These are phyloP conservation scores for Gouania willdenowi DNA, from an alignment of 2,797 vertebrate species.

Conservation along the genomic window DNA sequence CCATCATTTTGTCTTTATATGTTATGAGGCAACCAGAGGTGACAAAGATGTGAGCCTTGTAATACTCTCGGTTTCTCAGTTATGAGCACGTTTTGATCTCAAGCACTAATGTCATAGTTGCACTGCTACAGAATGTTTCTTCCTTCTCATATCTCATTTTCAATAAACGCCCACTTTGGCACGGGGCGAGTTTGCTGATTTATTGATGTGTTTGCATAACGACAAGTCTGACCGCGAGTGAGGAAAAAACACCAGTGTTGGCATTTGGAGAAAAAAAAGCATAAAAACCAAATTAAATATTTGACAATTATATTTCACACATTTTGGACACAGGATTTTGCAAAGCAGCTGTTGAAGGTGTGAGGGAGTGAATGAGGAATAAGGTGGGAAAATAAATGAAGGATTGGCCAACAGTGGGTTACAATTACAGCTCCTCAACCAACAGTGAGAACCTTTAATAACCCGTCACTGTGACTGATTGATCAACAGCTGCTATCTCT, in stretches of 20 bases:
- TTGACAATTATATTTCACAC: too few species aligned
- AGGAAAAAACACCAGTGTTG: slow-evolving; percentile 3
- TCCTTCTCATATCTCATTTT: too few species aligned
- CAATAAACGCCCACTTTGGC: too few species aligned
- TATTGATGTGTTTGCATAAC: too few species aligned
- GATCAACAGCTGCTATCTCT: slow-evolving; percentile 15
- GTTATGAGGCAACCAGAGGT: too few species aligned
- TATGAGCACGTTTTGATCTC: too few species aligned
- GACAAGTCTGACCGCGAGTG: not conserved
- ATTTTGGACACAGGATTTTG: slow-evolving; percentile 22
- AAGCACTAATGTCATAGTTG: too few species aligned
- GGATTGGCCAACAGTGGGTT: slow-evolving; percentile 30
- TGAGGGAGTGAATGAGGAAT: not conserved
- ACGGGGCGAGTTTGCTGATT: too few species aligned
- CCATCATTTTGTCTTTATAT: too few species aligned
- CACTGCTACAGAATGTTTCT: too few species aligned
- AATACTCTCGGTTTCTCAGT: too few species aligned
- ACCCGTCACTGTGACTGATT: slow-evolving; percentile 51
- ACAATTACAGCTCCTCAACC: slow-evolving; percentile 22
- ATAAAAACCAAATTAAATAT: slow-evolving; percentile 7
- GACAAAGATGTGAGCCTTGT: too few species aligned
- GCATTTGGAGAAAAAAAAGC: slow-evolving; percentile 10
- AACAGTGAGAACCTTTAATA: slow-evolving; percentile 43
- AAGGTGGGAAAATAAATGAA: slow-evolving; percentile 18
- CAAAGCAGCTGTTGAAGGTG: slow-evolving; percentile 10